Evolutionary conservation across 2,888 invertebrate species (phyloP).

Genomic region (Eristalinus aeneus): DNA sequence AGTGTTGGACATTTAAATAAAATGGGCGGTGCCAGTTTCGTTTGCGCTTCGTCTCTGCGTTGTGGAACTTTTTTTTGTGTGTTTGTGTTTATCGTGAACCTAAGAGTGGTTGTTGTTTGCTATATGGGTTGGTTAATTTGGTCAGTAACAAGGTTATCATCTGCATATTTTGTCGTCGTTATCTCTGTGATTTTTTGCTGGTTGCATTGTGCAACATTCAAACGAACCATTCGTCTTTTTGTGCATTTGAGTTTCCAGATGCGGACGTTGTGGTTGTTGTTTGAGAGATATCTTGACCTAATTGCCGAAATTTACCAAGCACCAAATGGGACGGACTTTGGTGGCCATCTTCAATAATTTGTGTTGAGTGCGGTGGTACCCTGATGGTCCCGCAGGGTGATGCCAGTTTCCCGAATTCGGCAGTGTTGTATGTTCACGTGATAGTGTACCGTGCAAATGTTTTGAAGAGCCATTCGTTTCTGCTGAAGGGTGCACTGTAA

Average conservation of each 20-base stretch:
- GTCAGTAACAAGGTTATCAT: constrained; percentile 63
- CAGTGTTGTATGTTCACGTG: constrained; percentile 83
- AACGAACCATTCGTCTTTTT: constrained; percentile 97
- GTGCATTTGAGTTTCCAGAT: constrained; percentile 88
- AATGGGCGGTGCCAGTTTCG: constrained; percentile 11
- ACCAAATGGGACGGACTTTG: constrained; percentile 96
- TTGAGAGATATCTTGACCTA: constrained; percentile 83
- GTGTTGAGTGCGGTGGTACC: constrained; percentile 81
- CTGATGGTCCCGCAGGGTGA: constrained; percentile 92
- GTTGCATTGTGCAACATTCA: constrained; percentile 80
- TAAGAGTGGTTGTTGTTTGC: constrained; percentile 40
- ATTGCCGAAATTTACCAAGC: constrained; percentile 90
- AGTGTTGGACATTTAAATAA: neutral
- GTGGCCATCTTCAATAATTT: constrained; percentile 84
- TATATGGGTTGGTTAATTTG: constrained; percentile 52
- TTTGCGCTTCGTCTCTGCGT: neutral
- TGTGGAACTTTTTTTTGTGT: constrained; percentile 14
- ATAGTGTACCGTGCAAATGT: constrained; percentile 83
- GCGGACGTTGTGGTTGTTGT: constrained; percentile 85
- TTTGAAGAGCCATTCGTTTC: constrained; percentile 87
- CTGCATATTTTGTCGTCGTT: constrained; percentile 57
- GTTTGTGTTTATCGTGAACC: constrained; percentile 56
- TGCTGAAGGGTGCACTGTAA: constrained; percentile 81
- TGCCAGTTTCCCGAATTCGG: constrained; percentile 95
- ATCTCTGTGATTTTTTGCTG: constrained; percentile 13